Percentiles rank a stretch among this genome's conserved stretches.
These are phyloP conservation scores for Callosobruchus maculatus DNA, from an alignment of 2,888 invertebrate species.

Conservation along the genomic window DNA sequence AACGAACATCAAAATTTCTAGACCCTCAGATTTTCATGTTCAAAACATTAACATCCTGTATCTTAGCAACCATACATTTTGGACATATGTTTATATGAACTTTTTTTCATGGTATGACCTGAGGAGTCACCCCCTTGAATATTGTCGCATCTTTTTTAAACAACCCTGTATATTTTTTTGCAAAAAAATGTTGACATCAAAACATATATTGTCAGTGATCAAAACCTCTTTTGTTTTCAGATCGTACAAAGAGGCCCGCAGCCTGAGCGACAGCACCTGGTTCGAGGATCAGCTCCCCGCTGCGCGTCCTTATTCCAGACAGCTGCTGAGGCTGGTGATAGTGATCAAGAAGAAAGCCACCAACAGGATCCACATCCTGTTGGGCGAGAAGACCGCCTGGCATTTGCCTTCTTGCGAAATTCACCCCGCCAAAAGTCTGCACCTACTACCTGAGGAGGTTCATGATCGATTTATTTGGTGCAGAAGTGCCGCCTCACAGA, in stretches of 20 bases:
- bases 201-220: too few species aligned
- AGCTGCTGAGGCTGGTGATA: conserved; percentile 74
- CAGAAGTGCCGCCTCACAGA: conserved; percentile 78
- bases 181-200: too few species aligned
- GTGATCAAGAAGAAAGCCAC: conserved; percentile 77
- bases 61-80: too few species aligned
- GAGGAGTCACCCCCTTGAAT: too few species aligned
- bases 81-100: too few species aligned
- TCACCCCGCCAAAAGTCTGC: conserved; percentile 79
- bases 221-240: conserved; percentile 26
- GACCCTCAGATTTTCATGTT: too few species aligned
- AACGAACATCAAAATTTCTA: too few species aligned
- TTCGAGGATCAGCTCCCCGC: conserved; percentile 71
- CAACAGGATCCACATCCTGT: conserved; percentile 78
- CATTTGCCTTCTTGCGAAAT: conserved; percentile 88
- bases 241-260: conserved; percentile 30
- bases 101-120: too few species aligned
- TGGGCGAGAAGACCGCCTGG: conserved; percentile 78
- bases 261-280: conserved; percentile 53
- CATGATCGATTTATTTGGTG: conserved; percentile 89
- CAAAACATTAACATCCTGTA: too few species aligned
- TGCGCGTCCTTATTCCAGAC: conserved; percentile 64
- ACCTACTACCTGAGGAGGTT: conserved; percentile 82
- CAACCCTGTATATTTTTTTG: too few species aligned
- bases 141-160: too few species aligned